Percentiles rank a stretch among this genome's conserved stretches.
Evolutionary conservation across 2,888 invertebrate species (phyloP).

Genomic region (Synergus itoensis): DNA sequence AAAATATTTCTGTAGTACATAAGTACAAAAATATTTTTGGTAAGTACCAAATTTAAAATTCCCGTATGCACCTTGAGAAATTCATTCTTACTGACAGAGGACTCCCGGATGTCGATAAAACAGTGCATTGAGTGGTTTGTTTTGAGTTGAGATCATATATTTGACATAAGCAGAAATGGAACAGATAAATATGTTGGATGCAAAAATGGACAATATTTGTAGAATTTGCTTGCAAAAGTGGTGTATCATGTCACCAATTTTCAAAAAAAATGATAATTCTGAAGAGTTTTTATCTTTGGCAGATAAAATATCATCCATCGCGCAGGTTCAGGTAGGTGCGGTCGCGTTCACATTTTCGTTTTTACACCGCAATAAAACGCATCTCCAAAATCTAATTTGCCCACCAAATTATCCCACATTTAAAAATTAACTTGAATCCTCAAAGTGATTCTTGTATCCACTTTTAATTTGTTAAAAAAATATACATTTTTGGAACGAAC

Average conservation of each 20-base stretch:
- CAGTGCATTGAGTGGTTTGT: not conserved
- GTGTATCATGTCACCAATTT: constrained; percentile 62
- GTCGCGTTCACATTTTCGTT: constrained; percentile 53
- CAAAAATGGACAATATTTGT: constrained; percentile 65
- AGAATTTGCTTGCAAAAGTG: constrained; percentile 66
- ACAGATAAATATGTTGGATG: not conserved
- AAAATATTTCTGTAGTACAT: too few species aligned
- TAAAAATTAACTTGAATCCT: constrained; percentile 43
- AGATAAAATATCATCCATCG: constrained; percentile 64
- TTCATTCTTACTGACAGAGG: too few species aligned
- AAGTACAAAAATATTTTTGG: too few species aligned
- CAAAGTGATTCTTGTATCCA: not conserved
- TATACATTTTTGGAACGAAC: not conserved
- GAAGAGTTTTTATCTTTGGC: constrained; percentile 54
- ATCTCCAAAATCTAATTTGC: constrained; percentile 15
- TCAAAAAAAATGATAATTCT: constrained; percentile 50
- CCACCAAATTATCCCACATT: constrained; percentile 21
- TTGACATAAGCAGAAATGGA: not conserved
- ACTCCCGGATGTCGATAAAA: not conserved
- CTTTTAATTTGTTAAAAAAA: not conserved
- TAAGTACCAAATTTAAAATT: too few species aligned
- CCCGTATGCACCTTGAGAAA: too few species aligned
- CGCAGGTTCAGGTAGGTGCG: constrained; percentile 66
- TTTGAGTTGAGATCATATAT: too few species aligned
- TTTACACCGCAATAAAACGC: constrained; percentile 11